Evolutionary conservation across 2,888 invertebrate genomes (phyloP), one percentile per base, ranked within the genome.

Genomic region (Mythimna impura): DNA sequence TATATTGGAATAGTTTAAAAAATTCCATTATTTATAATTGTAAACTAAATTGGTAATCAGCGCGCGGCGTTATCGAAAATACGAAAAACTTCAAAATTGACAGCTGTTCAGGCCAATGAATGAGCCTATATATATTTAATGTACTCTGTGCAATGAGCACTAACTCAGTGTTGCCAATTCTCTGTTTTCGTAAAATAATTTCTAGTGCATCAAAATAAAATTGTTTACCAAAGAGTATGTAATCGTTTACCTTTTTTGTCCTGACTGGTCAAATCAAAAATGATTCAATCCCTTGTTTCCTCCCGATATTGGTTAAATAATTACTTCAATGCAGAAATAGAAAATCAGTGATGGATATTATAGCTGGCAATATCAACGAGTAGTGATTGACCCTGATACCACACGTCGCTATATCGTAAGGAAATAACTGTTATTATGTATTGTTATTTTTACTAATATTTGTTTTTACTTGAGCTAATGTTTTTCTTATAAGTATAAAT

Each of bases 61-160:
- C 80, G 82, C 85, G 79, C 84, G 86, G 84, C 84, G 83, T 78
- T 83, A 80, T 72, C 57, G 64, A 81, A 74, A 78, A 78, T 68
- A 80, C 80, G 54, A 71, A 77, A 78, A 68, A 62, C 75, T 73
- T 84, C 69, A 73, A 77, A 66, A n/a, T 61, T 83, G 75, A 86
- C 86, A 83, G 74, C 72, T 71, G 71, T 61, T 57, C 22, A 60
- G 61, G 40, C 66, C 80, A 80, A 80, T n/a, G n/a, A n/a, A n/a
- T n/a, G n/a, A n/a, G n/a, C n/a, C n/a, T n/a, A n/a, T n/a, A n/a
- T n/a, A n/a, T n/a, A n/a, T n/a, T n/a, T n/a, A n/a, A n/a, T n/a
- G n/a, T n/a, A n/a, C n/a, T n/a, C n/a, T n/a, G n/a, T n/a, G n/a
- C n/a, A n/a, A n/a, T 74, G 34, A 69, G 36, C 50, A n/a, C 36